phyloP scores from a whole-genome alignment of 1,140 invertebrate species.

The Gerris buenoi region DNA sequence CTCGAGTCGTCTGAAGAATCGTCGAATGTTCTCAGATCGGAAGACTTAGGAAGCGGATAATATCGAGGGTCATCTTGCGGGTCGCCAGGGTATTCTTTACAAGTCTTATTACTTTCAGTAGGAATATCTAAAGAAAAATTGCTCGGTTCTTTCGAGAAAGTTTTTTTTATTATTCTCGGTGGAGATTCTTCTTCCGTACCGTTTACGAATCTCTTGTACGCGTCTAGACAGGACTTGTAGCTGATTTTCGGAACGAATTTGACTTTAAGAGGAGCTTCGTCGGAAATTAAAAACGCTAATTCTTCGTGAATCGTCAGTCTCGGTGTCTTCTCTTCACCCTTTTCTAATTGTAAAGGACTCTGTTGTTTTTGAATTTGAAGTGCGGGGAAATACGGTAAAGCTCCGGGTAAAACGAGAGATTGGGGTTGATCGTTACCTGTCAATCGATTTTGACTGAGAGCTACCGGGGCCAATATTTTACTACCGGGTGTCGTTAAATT shows the following conservation, averaged over 20 bases:
- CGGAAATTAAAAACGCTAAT: slow-evolving; percentile 45
- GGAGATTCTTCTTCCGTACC: slow-evolving; percentile 59
- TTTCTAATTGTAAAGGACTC: no score
- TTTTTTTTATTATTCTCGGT: not conserved
- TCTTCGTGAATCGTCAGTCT: slow-evolving; percentile 74
- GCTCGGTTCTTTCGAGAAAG: not conserved
- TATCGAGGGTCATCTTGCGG: slow-evolving; percentile 51
- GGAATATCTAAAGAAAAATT: not conserved
- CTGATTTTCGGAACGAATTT: slow-evolving; percentile 7
- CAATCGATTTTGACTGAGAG: slow-evolving; percentile 40
- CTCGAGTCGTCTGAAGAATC: slow-evolving; percentile 25
- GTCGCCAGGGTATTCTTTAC: slow-evolving; percentile 22
- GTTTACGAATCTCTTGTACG: slow-evolving; percentile 68
- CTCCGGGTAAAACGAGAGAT: slow-evolving; percentile 42
- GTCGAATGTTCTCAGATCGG: slow-evolving; percentile 47
- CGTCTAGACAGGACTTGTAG: slow-evolving; percentile 58
- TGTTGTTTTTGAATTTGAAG: slow-evolving; percentile 27
- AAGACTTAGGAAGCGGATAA: slow-evolving; percentile 54
- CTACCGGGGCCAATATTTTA: slow-evolving; percentile 40
- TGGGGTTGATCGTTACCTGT: slow-evolving; percentile 42
- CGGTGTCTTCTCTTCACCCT: slow-evolving; percentile 40
- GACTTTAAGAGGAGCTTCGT: slow-evolving; percentile 1
- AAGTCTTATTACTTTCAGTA: no score
- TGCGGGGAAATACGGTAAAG: slow-evolving; percentile 48
- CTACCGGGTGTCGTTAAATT: slow-evolving; percentile 49